Base-by-base conservation (phyloP, 1,140 invertebrate species). In the Euglossa dilemma region DNA sequence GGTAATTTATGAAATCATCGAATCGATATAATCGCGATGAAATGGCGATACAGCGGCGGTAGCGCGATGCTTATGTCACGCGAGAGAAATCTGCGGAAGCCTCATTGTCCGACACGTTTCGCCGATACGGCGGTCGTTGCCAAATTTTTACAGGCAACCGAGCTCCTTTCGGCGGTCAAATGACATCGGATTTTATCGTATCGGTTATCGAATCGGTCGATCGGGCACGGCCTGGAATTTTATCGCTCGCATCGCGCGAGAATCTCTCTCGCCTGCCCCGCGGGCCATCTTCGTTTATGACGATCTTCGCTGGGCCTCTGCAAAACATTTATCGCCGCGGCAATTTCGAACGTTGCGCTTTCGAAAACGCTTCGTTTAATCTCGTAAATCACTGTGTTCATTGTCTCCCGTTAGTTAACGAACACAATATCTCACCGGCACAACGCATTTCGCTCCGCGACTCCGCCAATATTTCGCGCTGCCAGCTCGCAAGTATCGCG, bases 401-500 rank as follows among this genome's bases (percentile, higher is more conserved):
- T 67, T 75, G 61, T 66, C 71, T 73, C 61, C 16, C 43, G 36
- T 57, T 66, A 11, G 43, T 71, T 74, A 82, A 76, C 80, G 52
- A 67, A 56, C 57, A 28, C 71, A 36, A 50, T 75, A 28, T 66
- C 61, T 69, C 80, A 36, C 64, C 50, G 18, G 63, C 0, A 28
- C 20, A 20, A 66, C 54, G 18, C 73, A 20, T 47, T 45, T 54
- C 43, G 23, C 47, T n/a, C 25, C 70, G 8, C 28, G 20, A n/a
- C 18, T n/a, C 69, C 23, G 14, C 63, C 63, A 43, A 74, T 80
- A 63, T 76, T 82, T 61, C 54, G 63, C 52, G 45, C 20, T 66
- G 54, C 59, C 70, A 71, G 43, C 54, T 50, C 43, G 64, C 66
- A 56, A 70, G 81, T 73, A 84, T 74, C 59, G 69, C 86, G 64